These are phyloP conservation scores for Biston stratarius DNA, from an alignment of 2,888 invertebrate genomes.

Conservation along the genomic window DNA sequence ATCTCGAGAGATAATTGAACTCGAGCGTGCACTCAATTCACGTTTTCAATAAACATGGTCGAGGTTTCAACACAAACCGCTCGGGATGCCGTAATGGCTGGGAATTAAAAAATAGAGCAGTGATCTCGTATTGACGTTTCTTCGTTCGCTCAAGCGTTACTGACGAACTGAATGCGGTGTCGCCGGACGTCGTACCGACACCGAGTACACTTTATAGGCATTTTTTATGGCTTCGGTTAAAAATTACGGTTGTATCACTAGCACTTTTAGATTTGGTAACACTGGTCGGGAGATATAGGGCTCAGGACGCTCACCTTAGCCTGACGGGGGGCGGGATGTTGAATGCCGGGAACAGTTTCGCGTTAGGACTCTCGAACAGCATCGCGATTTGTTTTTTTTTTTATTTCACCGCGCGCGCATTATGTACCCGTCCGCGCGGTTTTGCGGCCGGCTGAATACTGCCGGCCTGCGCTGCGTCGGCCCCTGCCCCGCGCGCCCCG, in stretches of 20 bases:
- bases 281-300: slow-evolving; percentile 36
- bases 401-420: slow-evolving; percentile 78
- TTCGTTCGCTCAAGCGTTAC: slow-evolving; percentile 62
- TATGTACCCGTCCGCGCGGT: slow-evolving; percentile 67
- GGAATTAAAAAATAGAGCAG: slow-evolving; percentile 50
- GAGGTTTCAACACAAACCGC: slow-evolving; percentile 28
- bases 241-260: slow-evolving; percentile 65
- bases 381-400: slow-evolving; percentile 79
- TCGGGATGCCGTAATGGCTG: slow-evolving; percentile 43
- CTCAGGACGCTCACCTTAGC: slow-evolving; percentile 75
- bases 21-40: slow-evolving; percentile 38
- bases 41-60: slow-evolving; percentile 32
- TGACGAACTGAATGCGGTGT: slow-evolving; percentile 61
- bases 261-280: slow-evolving; percentile 46
- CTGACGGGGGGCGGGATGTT: slow-evolving; percentile 90
- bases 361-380: slow-evolving; percentile 91
- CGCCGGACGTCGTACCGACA: slow-evolving; percentile 58
- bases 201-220: slow-evolving; percentile 67
- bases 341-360: slow-evolving; percentile 89
- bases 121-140: slow-evolving; percentile 72
- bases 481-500: slow-evolving; percentile 59
- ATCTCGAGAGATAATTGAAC: slow-evolving; percentile 34
- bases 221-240: slow-evolving; percentile 67
- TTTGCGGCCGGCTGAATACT: slow-evolving; percentile 77
- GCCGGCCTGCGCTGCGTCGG: slow-evolving; percentile 57